Evolutionary conservation across 2,113 vertebrate genomes (phyloP), one percentile per base, ranked within the genome.

Genomic region (Callorhinus ursinus): DNA sequence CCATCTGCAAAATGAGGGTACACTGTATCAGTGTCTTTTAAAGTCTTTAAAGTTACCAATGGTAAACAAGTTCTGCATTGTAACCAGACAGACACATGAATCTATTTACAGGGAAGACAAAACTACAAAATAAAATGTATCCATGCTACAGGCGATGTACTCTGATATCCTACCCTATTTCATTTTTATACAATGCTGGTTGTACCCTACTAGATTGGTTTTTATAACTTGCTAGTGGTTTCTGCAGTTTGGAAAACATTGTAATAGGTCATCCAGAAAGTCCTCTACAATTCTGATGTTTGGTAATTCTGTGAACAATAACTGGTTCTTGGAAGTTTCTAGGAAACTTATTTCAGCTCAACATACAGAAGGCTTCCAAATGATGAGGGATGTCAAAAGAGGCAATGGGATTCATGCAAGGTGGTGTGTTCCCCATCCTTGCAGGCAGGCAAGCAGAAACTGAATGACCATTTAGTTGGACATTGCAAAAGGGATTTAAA

Each of bases 101-200:
- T 53, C 3, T 76, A 92, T 42, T 71, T 51, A 33, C 63, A 63
- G 12, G 61, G 69, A 90, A 84, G 74, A 72, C 24, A 90, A 90
- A 89, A 49, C 42, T 74, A n/a, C 42, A 88, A 95, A 94, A 80
- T 28, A 89, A 87, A 96, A 94, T 85, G 28, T 96, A 71, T 59
- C 36, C 74, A 94, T 53, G 19, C 7, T 86, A 85, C 2, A 59
- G 8, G 12, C 83, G 39, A 53, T 72, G 19, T 49, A 72, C 21
- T n/a, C 18, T 28, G 24, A 83, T 67, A 79, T 53, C 13, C 57
- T 83, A 19, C 39, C 69, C 83, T 63, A 72, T 61, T 96, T 90
- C 46, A 28, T 81, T 82, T 88, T 90, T 31, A 72, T 59, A 93
- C 88, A 94, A 80, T 89, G 63, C 18, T 72, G 22, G 15, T 79